These are phyloP conservation scores for Scaptomyza reducta DNA, from an alignment of 2,888 invertebrate genomes.

Conservation along the genomic window DNA sequence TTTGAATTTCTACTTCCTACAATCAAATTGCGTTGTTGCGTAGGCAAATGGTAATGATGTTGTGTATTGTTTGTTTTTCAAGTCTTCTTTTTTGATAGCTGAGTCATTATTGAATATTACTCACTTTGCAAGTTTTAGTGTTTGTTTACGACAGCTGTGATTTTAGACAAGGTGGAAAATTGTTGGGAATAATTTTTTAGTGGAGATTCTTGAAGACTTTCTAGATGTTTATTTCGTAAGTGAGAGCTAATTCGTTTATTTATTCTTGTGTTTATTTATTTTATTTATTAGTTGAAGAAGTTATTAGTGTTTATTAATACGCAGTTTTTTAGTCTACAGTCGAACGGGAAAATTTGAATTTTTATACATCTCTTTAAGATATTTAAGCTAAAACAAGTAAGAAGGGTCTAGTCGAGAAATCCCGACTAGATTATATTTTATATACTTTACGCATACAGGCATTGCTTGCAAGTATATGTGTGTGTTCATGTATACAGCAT, in stretches of 20 bases:
- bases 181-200: background rate
- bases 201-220: background rate
- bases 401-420: too few species aligned
- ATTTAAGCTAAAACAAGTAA: too few species aligned
- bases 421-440: too few species aligned
- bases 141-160: background rate
- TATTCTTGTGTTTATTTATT: background rate
- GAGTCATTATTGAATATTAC: constrained; percentile 16
- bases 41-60: background rate
- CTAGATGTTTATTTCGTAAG: background rate
- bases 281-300: background rate
- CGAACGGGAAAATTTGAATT: background rate
- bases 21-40: background rate
- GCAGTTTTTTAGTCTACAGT: background rate
- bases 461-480: too few species aligned
- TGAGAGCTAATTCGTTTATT: background rate
- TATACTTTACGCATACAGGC: too few species aligned
- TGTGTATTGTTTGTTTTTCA: background rate
- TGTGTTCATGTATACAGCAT: too few species aligned
- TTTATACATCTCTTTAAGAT: too few species aligned
- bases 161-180: background rate
- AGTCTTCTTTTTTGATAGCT: background rate
- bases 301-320: background rate
- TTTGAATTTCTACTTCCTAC: background rate
- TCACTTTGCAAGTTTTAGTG: background rate